Conservation (phyloP, 2,113 vertebrate genomes). For the Genyomyrus donnyi region DNA sequence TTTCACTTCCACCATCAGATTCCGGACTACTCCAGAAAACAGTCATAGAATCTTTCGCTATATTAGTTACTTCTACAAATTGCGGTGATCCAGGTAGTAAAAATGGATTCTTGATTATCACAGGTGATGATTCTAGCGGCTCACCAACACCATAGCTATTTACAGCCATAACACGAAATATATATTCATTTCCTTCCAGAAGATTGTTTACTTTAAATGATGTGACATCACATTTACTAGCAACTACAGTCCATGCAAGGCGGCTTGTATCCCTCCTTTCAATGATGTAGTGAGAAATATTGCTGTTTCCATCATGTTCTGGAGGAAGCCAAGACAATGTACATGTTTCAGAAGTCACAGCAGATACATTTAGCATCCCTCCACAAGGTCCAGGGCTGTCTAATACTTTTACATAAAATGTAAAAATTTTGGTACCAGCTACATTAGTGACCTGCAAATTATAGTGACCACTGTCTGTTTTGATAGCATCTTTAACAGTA, state of each 20-base stretch:
- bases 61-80: constrained; percentile 71
- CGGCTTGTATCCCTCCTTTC: constrained; percentile 82
- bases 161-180: constrained; percentile 80
- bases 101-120: constrained; percentile 78
- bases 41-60: constrained; percentile 79
- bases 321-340: constrained; percentile 80
- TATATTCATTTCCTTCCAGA: constrained; percentile 77
- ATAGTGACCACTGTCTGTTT: constrained; percentile 82
- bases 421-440: constrained; percentile 80
- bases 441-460: constrained; percentile 81
- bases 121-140: constrained; percentile 65
- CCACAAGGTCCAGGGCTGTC: constrained; percentile 82
- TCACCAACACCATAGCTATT: constrained; percentile 76
- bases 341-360: constrained; percentile 85
- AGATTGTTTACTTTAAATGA: constrained; percentile 77
- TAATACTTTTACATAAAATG: constrained; percentile 83
- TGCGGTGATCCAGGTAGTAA: constrained; percentile 73
- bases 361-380: constrained; percentile 78
- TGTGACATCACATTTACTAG: constrained; percentile 67
- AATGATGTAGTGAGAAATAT: constrained; percentile 76
- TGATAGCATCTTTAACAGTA: constrained; percentile 81
- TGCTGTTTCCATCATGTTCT: constrained; percentile 77
- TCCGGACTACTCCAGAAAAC: constrained; percentile 76
- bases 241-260: constrained; percentile 76
- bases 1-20: constrained; percentile 77